Evolutionary conservation across 2,797 vertebrate genomes (phyloP).

Genomic region (Coluber constrictor): DNA sequence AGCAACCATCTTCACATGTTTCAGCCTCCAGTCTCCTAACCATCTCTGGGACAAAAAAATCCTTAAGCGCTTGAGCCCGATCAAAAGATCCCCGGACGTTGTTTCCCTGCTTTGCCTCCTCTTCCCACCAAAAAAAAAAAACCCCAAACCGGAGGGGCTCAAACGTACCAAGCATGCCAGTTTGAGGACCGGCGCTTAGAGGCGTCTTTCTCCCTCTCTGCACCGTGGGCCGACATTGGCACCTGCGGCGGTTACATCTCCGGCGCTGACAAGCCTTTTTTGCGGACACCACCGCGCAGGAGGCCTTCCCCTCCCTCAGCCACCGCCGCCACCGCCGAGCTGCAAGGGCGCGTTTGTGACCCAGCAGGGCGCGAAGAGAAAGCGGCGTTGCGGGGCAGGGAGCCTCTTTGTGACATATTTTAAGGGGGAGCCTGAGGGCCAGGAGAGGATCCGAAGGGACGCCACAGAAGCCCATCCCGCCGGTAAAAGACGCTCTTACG

Average conservation of each 20-base stretch:
- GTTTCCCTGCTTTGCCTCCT: too few relatives aligned
- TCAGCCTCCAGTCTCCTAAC: not conserved
- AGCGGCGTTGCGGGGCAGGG: not conserved
- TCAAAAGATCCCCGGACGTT: too few relatives aligned
- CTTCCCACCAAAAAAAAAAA: too few relatives aligned
- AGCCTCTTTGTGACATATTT: constrained; percentile 4
- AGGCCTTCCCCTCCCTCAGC: not conserved
- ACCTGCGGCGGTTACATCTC: not conserved
- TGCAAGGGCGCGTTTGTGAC: not conserved
- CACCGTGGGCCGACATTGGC: not conserved
- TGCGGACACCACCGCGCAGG: too few relatives aligned
- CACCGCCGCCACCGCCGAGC: not conserved
- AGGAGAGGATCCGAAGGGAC: not conserved
- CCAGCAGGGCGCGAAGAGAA: too few relatives aligned
- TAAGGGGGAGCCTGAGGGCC: not conserved
- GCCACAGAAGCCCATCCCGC: not conserved
- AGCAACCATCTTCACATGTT: not conserved
- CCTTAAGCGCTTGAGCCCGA: not conserved
- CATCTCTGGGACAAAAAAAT: not conserved
- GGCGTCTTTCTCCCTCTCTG: not conserved
- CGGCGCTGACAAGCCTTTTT: not conserved
- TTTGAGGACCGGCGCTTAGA: not conserved
- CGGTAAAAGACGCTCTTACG: not conserved
- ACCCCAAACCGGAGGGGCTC: not conserved
- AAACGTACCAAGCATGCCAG: not conserved